These are phyloP conservation scores for Gymnarchus niloticus DNA, from an alignment of 2,113 vertebrate species.

Conservation along the genomic window DNA sequence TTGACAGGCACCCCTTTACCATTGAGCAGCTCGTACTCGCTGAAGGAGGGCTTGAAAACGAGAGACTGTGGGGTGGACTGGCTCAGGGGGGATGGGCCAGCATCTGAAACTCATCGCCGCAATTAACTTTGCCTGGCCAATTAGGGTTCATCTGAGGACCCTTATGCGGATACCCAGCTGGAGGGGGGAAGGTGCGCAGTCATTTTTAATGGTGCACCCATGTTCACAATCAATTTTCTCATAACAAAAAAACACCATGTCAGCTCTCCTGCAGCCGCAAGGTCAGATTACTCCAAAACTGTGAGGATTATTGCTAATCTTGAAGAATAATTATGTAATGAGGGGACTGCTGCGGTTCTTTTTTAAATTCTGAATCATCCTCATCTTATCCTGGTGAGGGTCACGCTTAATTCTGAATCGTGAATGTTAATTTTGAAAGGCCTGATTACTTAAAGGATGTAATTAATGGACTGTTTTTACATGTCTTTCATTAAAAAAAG, in stretches of 20 bases:
- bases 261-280: constrained; percentile 25
- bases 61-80: constrained; percentile 48
- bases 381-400: too few relatives aligned
- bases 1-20: constrained; percentile 85
- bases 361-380: neutral
- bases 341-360: neutral
- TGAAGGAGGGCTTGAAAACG: constrained; percentile 46
- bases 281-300: constrained; percentile 17
- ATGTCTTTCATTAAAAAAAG: neutral
- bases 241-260: constrained; percentile 37
- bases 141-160: constrained; percentile 22
- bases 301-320: constrained; percentile 24
- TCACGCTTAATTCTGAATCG: too few relatives aligned
- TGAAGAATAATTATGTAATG: constrained; percentile 32
- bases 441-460: neutral
- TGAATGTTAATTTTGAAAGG: neutral
- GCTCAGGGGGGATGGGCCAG: constrained; percentile 35
- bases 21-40: constrained; percentile 41
- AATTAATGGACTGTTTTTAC: neutral
- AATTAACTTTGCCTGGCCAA: constrained; percentile 34
- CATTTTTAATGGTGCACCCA: constrained; percentile 27
- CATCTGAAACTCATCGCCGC: constrained; percentile 39
- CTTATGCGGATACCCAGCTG: constrained; percentile 3
- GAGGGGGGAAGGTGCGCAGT: neutral
- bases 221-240: constrained; percentile 37